Conservation (phyloP, 2,113 vertebrate genomes). For the Solea senegalensis region DNA sequence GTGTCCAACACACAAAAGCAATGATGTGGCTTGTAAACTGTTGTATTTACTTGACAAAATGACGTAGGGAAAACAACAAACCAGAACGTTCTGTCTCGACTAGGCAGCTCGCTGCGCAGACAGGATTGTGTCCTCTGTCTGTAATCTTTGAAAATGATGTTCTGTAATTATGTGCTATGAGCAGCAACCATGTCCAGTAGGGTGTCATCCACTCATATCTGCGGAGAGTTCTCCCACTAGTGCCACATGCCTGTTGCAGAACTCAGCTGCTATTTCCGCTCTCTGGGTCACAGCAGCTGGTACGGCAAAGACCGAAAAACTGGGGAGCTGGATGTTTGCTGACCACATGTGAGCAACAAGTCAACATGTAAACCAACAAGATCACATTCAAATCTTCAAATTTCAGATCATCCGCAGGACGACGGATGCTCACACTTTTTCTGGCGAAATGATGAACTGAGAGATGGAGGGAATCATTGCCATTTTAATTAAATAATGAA, state of each 20-base stretch:
- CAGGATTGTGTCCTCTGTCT: constrained; percentile 18
- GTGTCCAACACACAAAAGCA: constrained; percentile 14
- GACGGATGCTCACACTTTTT: too few relatives aligned
- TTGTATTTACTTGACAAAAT: constrained; percentile 12
- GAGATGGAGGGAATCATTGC: too few relatives aligned
- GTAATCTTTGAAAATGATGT: constrained; percentile 49
- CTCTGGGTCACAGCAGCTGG: constrained; percentile 50
- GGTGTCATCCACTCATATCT: constrained; percentile 64
- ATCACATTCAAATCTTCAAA: too few relatives aligned
- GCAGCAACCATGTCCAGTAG: constrained; percentile 58
- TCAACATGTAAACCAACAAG: background rate
- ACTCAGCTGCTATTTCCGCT: constrained; percentile 76
- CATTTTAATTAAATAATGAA: background rate
- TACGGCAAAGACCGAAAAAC: constrained; percentile 42
- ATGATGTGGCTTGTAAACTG: background rate
- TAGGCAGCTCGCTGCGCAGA: background rate
- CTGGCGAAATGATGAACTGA: too few relatives aligned
- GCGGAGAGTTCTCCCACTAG: constrained; percentile 68
- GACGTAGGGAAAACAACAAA: constrained; percentile 19
- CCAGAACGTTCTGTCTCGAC: constrained; percentile 1
- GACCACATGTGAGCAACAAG: background rate
- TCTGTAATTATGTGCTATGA: constrained; percentile 47
- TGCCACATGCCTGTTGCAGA: constrained; percentile 76
- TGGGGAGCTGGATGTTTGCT: constrained; percentile 29
- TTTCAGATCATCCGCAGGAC: too few relatives aligned